phyloP scores from a whole-genome alignment of 2,797 vertebrate genomes.

The Miichthys miiuy region DNA sequence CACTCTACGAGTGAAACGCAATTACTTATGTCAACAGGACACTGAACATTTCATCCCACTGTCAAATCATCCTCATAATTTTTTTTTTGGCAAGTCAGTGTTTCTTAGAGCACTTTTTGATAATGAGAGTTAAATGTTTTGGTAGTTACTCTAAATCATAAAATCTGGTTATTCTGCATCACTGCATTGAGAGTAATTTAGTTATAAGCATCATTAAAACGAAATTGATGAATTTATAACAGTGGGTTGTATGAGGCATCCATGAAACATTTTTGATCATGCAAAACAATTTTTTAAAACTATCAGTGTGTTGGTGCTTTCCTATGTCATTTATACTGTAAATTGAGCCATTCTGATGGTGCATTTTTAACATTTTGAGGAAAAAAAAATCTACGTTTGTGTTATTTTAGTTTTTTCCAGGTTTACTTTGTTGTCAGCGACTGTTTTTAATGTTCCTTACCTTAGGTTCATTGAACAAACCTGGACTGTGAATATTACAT shows the following conservation, averaged over 20 bases:
- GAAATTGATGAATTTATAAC: slow-evolving; percentile 76
- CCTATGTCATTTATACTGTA: slow-evolving; percentile 82
- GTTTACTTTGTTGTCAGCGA: slow-evolving; percentile 65
- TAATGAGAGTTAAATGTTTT: slow-evolving; percentile 84
- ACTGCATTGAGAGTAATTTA: slow-evolving; percentile 65
- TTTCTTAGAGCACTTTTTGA: slow-evolving; percentile 91
- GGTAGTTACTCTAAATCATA: slow-evolving; percentile 81
- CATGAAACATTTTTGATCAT: slow-evolving; percentile 76
- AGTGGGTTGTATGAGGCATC: slow-evolving; percentile 73
- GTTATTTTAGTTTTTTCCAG: slow-evolving; percentile 63
- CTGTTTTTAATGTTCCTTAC: slow-evolving; percentile 77
- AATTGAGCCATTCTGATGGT: slow-evolving; percentile 84
- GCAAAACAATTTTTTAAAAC: slow-evolving; percentile 81
- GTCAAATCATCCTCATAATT: slow-evolving; percentile 82
- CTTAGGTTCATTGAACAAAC: slow-evolving; percentile 76
- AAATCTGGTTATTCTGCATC: slow-evolving; percentile 60
- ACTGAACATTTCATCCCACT: slow-evolving; percentile 74
- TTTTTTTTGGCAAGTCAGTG: slow-evolving; percentile 82
- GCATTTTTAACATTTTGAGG: slow-evolving; percentile 81
- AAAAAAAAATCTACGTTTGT: slow-evolving; percentile 43
- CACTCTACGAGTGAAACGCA: slow-evolving; percentile 71
- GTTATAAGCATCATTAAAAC: slow-evolving; percentile 75
- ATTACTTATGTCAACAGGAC: slow-evolving; percentile 62
- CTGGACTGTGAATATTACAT: slow-evolving; percentile 82
- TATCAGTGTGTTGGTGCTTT: slow-evolving; percentile 89